These are phyloP conservation scores for Phalacrocorax pelagicus DNA, from an alignment of 2,113 vertebrate species.

Conservation along the genomic window DNA sequence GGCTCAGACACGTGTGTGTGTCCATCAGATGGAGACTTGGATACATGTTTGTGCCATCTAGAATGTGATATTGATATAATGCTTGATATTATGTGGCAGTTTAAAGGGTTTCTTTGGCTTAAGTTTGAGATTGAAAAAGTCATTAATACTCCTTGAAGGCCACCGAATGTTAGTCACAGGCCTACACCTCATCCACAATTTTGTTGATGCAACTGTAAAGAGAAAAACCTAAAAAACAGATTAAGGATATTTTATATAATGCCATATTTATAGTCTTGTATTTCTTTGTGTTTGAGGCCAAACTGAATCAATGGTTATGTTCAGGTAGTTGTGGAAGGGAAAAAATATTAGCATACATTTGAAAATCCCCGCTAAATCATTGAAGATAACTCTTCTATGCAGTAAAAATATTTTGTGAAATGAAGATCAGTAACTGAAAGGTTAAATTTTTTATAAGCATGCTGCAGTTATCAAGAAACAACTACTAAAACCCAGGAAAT, in stretches of 20 bases:
- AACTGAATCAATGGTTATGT: not conserved
- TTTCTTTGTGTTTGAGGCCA: not conserved
- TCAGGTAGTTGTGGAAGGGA: not conserved
- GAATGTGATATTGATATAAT: not conserved
- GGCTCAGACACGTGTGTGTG: not conserved
- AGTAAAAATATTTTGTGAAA: not conserved
- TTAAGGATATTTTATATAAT: not conserved
- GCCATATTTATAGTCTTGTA: not conserved
- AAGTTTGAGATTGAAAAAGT: not conserved
- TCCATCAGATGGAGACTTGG: not conserved
- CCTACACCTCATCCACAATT: not conserved
- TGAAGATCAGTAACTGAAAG: not conserved
- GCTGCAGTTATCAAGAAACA: not conserved
- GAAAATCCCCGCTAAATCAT: not conserved
- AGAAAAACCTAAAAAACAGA: not conserved
- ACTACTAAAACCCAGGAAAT: slow-evolving; percentile 12
- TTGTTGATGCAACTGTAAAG: not conserved
- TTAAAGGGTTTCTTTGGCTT: slow-evolving; percentile 20
- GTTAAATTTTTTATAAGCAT: not conserved
- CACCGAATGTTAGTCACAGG: not conserved
- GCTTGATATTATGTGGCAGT: not conserved
- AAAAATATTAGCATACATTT: not conserved
- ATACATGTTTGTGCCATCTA: not conserved
- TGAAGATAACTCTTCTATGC: not conserved
- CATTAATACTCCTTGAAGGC: not conserved